Conservation (phyloP, 2,888 invertebrate genomes). For the Neoitamus cyanurus region DNA sequence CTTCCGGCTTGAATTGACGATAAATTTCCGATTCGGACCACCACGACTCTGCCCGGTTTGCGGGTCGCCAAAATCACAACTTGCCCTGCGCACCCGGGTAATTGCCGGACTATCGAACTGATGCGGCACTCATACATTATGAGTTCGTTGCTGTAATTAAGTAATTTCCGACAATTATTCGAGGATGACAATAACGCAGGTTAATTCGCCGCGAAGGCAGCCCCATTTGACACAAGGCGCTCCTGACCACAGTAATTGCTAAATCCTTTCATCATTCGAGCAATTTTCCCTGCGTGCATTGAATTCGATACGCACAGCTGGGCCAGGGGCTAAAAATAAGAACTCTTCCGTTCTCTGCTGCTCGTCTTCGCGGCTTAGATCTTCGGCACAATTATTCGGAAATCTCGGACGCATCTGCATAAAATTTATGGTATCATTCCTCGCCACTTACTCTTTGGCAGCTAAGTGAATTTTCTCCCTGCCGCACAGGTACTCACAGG, state of each 20-base stretch:
- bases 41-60: background rate
- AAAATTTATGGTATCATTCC: slow-evolving; percentile 28
- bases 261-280: slow-evolving; percentile 2
- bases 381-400: background rate
- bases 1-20: background rate
- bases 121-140: background rate
- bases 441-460: background rate
- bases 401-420: slow-evolving; percentile 21
- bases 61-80: background rate
- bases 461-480: background rate
- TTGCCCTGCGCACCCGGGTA: background rate
- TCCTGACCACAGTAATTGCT: slow-evolving; percentile 17
- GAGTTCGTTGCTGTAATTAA: background rate
- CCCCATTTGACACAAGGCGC: background rate
- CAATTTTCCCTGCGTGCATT: slow-evolving; percentile 10
- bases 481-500: background rate
- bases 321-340: slow-evolving; percentile 23
- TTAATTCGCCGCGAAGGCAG: background rate
- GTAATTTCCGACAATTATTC: slow-evolving; percentile 8
- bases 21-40: slow-evolving; percentile 10
- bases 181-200: slow-evolving; percentile 14
- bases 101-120: background rate
- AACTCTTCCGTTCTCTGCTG: background rate
- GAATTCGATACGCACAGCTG: slow-evolving; percentile 21
- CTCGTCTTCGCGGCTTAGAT: background rate